A percentile compares a stretch with the other conserved stretches of the same genome.
These are phyloP conservation scores for Dione juno DNA, from an alignment of 2,888 invertebrate species.

Conservation along the genomic window DNA sequence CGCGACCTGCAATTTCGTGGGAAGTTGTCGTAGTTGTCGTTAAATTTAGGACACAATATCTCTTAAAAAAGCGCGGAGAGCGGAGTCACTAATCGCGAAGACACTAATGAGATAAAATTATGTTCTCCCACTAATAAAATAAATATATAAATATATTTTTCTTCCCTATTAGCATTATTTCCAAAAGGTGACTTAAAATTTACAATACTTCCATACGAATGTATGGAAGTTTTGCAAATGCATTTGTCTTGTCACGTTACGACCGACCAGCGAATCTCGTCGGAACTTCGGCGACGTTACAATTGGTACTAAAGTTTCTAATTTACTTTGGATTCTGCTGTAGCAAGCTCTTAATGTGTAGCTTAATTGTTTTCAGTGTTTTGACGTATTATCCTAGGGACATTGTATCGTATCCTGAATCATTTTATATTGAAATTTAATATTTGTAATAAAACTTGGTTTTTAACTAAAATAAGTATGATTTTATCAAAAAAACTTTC, in stretches of 20 bases:
- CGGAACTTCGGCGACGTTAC: constrained; percentile 41
- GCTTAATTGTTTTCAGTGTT: neutral
- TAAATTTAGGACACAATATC: constrained; percentile 29
- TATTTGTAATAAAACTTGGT: too few species aligned
- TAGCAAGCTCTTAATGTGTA: neutral
- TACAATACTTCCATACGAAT: neutral
- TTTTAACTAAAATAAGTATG: too few species aligned
- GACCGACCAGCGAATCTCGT: constrained; percentile 14
- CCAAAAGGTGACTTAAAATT: neutral
- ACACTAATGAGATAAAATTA: neutral
- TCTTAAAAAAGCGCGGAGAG: neutral
- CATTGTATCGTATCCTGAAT: neutral
- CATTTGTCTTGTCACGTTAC: constrained; percentile 9
- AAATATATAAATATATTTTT: too few species aligned
- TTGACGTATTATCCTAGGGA: neutral
- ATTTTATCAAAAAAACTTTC: too few species aligned
- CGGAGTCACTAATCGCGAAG: neutral
- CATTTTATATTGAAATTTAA: neutral
- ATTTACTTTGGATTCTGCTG: constrained; percentile 15
- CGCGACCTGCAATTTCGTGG: constrained; percentile 18
- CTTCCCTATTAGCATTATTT: too few species aligned
- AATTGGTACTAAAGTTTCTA: constrained; percentile 33
- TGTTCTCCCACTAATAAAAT: too few species aligned
- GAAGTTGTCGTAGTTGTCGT: constrained; percentile 42
- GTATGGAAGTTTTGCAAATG: neutral